phyloP scores from a whole-genome alignment of 2,113 vertebrate species.

The Mus spicilegus region DNA sequence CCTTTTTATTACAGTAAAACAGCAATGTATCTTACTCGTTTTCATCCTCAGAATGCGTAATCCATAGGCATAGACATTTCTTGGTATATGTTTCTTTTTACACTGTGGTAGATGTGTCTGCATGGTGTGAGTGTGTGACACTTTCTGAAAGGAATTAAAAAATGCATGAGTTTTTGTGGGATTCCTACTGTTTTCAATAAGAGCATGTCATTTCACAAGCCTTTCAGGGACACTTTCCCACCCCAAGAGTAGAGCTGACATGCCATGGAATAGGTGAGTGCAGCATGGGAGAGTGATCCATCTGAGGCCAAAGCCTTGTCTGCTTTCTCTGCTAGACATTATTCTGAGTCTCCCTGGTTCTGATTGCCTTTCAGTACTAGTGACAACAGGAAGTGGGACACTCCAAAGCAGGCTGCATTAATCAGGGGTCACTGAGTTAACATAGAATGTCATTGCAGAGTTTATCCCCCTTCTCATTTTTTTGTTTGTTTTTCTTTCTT shows the following conservation, averaged over 20 bases:
- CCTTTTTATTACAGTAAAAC: not conserved
- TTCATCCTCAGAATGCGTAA: not conserved
- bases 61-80: not conserved
- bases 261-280: not conserved
- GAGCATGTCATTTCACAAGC: not conserved
- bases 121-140: not conserved
- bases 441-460: not conserved
- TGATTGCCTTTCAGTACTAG: not conserved
- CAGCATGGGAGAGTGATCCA: not conserved
- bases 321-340: not conserved
- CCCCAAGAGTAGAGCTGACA: not conserved
- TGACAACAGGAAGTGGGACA: not conserved
- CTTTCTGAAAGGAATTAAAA: not conserved
- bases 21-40: not conserved
- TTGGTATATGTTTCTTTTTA: not conserved
- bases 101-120: not conserved
- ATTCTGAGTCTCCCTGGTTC: not conserved
- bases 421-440: not conserved
- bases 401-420: not conserved
- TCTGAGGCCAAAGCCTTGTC: not conserved
- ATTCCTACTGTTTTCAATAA: not conserved
- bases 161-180: not conserved
- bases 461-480: too few species aligned
- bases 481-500: not conserved
- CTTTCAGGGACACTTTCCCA: not conserved